phyloP scores from a whole-genome alignment of 2,113 vertebrate species.

The Copsychus sechellarum region DNA sequence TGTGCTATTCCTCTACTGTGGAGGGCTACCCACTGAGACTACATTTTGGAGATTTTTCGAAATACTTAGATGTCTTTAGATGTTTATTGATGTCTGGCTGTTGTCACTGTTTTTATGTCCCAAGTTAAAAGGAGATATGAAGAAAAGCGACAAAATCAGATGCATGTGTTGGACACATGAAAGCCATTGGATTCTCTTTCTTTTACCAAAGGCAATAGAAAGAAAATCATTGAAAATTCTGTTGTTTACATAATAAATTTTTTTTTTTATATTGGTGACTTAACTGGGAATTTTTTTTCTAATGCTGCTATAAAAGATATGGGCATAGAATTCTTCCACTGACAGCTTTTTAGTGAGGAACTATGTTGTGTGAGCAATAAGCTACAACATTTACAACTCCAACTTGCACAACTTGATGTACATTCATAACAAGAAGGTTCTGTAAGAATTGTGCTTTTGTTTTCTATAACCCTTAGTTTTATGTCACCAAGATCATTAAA shows the following conservation, averaged over 20 bases:
- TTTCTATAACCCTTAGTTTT: not conserved
- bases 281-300: not conserved
- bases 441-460: conserved; percentile 21
- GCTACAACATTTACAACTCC: not conserved
- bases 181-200: not conserved
- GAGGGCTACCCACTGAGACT: not conserved
- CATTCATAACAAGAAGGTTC: not conserved
- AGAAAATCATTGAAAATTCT: not conserved
- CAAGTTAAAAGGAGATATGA: not conserved
- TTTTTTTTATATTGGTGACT: not conserved
- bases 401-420: not conserved
- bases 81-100: not conserved
- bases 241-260: not conserved
- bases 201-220: not conserved
- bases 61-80: not conserved
- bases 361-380: not conserved
- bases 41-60: not conserved
- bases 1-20: not conserved
- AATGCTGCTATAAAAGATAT: not conserved
- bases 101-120: not conserved
- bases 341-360: not conserved
- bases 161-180: not conserved
- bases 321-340: not conserved
- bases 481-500: not conserved
- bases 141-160: not conserved